Evolutionary conservation across 2,797 vertebrate species (phyloP).

Genomic region (Xiphophorus birchmanni): DNA sequence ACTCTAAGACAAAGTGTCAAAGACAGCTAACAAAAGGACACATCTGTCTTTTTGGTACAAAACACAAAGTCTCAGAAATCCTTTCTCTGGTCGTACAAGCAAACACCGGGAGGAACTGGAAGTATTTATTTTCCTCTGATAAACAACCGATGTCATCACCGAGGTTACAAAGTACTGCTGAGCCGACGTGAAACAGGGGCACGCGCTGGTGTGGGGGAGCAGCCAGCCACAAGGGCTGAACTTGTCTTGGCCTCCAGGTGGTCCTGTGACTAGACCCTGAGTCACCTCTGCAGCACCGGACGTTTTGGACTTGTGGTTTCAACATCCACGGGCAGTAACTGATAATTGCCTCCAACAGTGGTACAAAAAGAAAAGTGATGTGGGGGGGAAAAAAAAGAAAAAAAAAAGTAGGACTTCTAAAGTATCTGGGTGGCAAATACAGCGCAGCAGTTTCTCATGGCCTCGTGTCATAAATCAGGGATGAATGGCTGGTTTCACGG

Average conservation of each 20-base stretch:
- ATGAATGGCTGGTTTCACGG: slow-evolving; percentile 70
- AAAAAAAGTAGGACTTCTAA: slow-evolving; percentile 31
- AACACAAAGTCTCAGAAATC: slow-evolving; percentile 49
- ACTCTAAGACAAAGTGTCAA: slow-evolving; percentile 21
- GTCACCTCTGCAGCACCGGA: slow-evolving; percentile 62
- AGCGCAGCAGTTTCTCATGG: slow-evolving; percentile 72
- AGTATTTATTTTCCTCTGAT: slow-evolving; percentile 32
- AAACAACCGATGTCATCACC: slow-evolving; percentile 41
- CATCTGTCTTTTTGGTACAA: slow-evolving; percentile 36
- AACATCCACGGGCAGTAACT: slow-evolving; percentile 34
- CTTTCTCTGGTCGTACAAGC: slow-evolving; percentile 13
- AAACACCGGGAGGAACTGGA: slow-evolving; percentile 39
- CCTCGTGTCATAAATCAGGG: slow-evolving; percentile 73
- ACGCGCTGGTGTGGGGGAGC: slow-evolving; percentile 43
- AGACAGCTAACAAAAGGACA: slow-evolving; percentile 35
- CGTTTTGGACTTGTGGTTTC: slow-evolving; percentile 50
- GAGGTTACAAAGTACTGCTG: slow-evolving; percentile 35
- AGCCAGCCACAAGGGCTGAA: slow-evolving; percentile 57
- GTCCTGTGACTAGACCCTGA: slow-evolving; percentile 59
- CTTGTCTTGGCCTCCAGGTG: slow-evolving; percentile 63
- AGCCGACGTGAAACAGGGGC: slow-evolving; percentile 32
- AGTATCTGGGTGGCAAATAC: slow-evolving; percentile 55
- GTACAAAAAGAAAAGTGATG: slow-evolving; percentile 44
- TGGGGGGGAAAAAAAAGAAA: slow-evolving; percentile 6
- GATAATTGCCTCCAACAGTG: slow-evolving; percentile 43